phyloP scores from a whole-genome alignment of 2,888 invertebrate species.

The Pterobdella sp. region DNA sequence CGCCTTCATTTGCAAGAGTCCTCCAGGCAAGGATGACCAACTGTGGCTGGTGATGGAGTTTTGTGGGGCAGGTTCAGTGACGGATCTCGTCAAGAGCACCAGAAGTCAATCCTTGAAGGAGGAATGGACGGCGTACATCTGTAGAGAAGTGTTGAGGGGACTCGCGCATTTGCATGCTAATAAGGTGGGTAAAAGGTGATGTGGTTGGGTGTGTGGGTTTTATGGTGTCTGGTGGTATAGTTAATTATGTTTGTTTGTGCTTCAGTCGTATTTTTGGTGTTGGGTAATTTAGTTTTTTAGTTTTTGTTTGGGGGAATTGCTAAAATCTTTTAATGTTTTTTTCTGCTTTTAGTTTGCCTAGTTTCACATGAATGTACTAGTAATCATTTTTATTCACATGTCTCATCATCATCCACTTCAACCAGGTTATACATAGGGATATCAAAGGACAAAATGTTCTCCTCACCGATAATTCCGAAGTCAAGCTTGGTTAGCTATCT shows the following conservation, averaged over 20 bases:
- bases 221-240: too few species aligned
- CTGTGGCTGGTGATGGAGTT: constrained; percentile 98
- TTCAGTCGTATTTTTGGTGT: too few species aligned
- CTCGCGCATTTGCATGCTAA: constrained; percentile 38
- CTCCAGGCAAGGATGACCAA: constrained; percentile 94
- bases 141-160: constrained; percentile 64
- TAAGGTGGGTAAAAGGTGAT: too few species aligned
- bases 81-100: constrained; percentile 90
- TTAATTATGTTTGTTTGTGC: too few species aligned
- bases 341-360: too few species aligned
- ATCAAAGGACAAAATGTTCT: constrained; percentile 96
- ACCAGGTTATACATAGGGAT: constrained; percentile 76
- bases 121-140: constrained; percentile 99
- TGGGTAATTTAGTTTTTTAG: too few species aligned
- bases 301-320: too few species aligned
- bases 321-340: too few species aligned
- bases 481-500: constrained; percentile 78
- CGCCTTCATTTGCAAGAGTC: constrained; percentile 98
- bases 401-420: constrained; percentile 3
- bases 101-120: constrained; percentile 95
- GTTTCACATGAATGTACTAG: neutral
- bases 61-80: constrained; percentile 97
- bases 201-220: too few species aligned
- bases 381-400: neutral
- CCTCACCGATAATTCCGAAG: constrained; percentile 97